phyloP scores from a whole-genome alignment of 2,797 vertebrate species.

The Trematomus bernacchii region DNA sequence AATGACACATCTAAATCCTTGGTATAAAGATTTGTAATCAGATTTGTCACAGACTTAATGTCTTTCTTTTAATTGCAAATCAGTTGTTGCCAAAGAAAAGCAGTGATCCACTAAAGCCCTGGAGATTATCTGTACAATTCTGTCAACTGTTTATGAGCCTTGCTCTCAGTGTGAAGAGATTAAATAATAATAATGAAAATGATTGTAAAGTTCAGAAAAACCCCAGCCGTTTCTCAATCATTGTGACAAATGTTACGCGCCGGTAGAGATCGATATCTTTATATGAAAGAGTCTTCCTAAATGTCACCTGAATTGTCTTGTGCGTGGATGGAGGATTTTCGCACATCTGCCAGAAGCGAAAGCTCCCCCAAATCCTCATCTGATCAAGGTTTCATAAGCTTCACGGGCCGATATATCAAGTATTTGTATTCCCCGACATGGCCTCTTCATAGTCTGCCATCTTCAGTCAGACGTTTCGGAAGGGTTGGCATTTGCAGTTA shows the following conservation, averaged over 20 bases:
- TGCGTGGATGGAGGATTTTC: slow-evolving; percentile 51
- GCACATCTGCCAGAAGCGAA: slow-evolving; percentile 49
- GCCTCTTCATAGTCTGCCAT: slow-evolving; percentile 45
- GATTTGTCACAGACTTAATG: slow-evolving; percentile 15
- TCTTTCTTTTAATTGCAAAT: slow-evolving; percentile 38
- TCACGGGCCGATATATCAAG: slow-evolving; percentile 33
- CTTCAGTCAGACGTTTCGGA: slow-evolving; percentile 45
- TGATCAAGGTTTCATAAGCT: slow-evolving; percentile 69
- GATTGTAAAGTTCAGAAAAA: background rate
- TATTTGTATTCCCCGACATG: slow-evolving; percentile 40
- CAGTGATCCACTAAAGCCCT: slow-evolving; percentile 47
- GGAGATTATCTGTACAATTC: slow-evolving; percentile 37
- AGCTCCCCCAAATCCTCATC: slow-evolving; percentile 71
- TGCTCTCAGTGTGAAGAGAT: slow-evolving; percentile 19
- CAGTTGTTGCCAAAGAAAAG: slow-evolving; percentile 20
- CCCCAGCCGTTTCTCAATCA: background rate
- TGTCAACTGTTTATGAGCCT: slow-evolving; percentile 36
- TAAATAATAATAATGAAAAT: slow-evolving; percentile 29
- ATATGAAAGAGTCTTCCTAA: slow-evolving; percentile 68
- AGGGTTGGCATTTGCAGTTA: slow-evolving; percentile 74
- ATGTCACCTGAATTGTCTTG: slow-evolving; percentile 74
- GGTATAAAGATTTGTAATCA: slow-evolving; percentile 25
- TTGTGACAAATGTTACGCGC: slow-evolving; percentile 38
- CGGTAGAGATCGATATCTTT: slow-evolving; percentile 53
- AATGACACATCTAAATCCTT: slow-evolving; percentile 34